These are phyloP conservation scores for Drosophila falleni DNA, from an alignment of 2,888 invertebrate species.

Conservation along the genomic window DNA sequence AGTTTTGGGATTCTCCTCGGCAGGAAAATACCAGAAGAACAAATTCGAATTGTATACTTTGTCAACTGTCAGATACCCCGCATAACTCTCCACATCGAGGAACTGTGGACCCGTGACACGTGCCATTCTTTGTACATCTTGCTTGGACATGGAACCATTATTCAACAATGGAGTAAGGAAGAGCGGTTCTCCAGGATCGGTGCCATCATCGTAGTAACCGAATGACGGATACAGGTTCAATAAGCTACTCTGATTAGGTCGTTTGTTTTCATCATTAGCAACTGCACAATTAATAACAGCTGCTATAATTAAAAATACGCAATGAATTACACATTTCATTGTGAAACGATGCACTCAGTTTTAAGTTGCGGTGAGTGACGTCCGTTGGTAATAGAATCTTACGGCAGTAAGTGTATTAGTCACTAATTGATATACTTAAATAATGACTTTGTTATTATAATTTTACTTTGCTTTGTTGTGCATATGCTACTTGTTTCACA, in stretches of 20 bases:
- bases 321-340: constrained; percentile 58
- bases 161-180: constrained; percentile 81
- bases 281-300: constrained; percentile 6
- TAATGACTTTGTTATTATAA: constrained; percentile 1
- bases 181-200: constrained; percentile 86
- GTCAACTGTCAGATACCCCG: constrained; percentile 93
- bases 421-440: not conserved
- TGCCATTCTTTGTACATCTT: constrained; percentile 84
- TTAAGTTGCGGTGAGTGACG: not conserved
- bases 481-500: constrained; percentile 28
- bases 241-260: constrained; percentile 67
- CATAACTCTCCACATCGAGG: constrained; percentile 86
- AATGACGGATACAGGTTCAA: constrained; percentile 84
- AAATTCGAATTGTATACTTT: constrained; percentile 91
- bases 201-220: constrained; percentile 69
- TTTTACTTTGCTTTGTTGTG: not conserved
- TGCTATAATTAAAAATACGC: constrained; percentile 33
- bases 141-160: constrained; percentile 83
- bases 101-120: constrained; percentile 79
- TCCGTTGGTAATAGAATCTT: not conserved
- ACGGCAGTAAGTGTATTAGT: not conserved
- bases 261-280: not conserved
- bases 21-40: constrained; percentile 97
- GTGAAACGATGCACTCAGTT: not conserved
- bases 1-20: constrained; percentile 86